Conservation (phyloP, 2,797 vertebrate species). For the Acipenser ruthenus region DNA sequence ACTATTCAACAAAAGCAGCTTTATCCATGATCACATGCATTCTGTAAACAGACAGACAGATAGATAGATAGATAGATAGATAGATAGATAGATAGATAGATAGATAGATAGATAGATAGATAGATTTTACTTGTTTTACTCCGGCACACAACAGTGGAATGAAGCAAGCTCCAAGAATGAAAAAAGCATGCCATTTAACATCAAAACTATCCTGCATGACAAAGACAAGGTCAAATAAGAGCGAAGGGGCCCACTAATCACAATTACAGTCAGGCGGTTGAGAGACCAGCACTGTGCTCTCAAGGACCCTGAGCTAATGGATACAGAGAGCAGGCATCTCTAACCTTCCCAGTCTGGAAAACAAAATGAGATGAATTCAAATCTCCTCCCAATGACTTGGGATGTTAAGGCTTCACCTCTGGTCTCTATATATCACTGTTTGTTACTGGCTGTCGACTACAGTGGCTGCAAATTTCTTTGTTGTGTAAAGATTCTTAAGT, state of each 20-base stretch:
- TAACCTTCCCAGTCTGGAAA: conserved; percentile 8
- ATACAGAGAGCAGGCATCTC: conserved; percentile 16
- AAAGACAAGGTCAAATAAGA: conserved; percentile 32
- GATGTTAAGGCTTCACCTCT: conserved; percentile 5
- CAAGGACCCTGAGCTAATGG: conserved; percentile 31
- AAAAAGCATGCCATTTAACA: too few species aligned
- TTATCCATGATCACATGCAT: not conserved
- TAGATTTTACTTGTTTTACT: too few species aligned
- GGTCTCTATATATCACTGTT: too few species aligned
- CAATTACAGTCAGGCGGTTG: conserved; percentile 33
- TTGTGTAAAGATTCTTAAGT: too few species aligned
- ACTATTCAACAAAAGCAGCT: not conserved
- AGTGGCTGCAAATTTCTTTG: too few species aligned
- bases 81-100: too few species aligned
- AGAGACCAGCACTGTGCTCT: conserved; percentile 18
- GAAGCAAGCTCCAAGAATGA: too few species aligned
- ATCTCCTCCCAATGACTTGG: not conserved
- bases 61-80: too few species aligned
- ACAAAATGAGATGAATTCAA: conserved; percentile 33
- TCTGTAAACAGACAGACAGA: not conserved
- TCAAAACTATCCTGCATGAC: not conserved
- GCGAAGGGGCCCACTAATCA: conserved; percentile 33
- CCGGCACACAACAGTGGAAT: too few species aligned
- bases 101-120: too few species aligned
- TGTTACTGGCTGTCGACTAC: too few species aligned